These are phyloP conservation scores for Crotalus tigris DNA, from an alignment of 2,113 vertebrate genomes.

Conservation along the genomic window DNA sequence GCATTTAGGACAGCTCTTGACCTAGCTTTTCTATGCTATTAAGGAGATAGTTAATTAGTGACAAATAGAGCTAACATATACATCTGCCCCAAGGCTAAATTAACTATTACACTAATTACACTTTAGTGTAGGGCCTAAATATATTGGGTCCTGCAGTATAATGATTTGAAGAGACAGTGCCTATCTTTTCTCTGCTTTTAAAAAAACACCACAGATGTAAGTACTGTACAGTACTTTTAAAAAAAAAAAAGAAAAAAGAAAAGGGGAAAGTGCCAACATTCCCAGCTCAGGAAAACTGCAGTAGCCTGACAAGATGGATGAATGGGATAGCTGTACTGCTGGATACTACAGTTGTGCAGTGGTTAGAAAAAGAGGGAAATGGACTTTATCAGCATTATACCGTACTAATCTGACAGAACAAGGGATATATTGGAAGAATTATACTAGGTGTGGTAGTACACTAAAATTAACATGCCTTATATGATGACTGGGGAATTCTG, in stretches of 20 bases:
- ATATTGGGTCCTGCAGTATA: conserved; percentile 6
- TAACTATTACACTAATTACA: conserved; percentile 21
- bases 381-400: background rate
- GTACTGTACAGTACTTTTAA: background rate
- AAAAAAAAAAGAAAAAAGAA: background rate
- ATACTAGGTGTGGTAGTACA: background rate
- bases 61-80: conserved; percentile 14
- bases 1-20: conserved; percentile 19
- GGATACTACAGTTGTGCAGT: background rate
- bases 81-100: conserved; percentile 7
- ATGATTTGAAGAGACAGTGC: background rate
- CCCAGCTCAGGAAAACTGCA: background rate
- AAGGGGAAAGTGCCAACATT: background rate
- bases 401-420: background rate
- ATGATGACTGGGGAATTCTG: background rate
- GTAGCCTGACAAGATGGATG: background rate
- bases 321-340: background rate
- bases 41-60: conserved; percentile 24
- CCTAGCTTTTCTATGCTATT: conserved; percentile 20
- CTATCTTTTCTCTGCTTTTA: background rate
- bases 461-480: background rate
- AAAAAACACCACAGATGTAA: background rate
- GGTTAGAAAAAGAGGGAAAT: background rate
- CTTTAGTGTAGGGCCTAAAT: background rate
- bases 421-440: background rate